phyloP scores from a whole-genome alignment of 2,888 invertebrate genomes.

The Papilio elwesi region DNA sequence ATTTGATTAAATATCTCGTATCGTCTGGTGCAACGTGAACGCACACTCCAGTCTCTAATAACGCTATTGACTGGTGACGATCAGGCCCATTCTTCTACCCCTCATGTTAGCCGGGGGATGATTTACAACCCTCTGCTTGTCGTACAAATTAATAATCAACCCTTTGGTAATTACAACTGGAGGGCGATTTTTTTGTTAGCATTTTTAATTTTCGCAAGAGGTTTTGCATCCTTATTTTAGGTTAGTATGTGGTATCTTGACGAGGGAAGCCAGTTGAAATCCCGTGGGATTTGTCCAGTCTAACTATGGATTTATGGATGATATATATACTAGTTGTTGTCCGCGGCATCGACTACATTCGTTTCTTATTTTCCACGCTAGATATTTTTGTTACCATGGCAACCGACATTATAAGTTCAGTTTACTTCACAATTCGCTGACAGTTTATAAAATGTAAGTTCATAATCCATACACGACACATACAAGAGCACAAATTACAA shows the following conservation, averaged over 20 bases:
- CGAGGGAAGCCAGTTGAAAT: too few relatives aligned
- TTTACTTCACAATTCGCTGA: too few relatives aligned
- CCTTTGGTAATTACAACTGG: slow-evolving; percentile 13
- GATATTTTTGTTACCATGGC: too few relatives aligned
- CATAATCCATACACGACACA: too few relatives aligned
- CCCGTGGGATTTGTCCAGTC: too few relatives aligned
- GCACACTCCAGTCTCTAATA: neutral
- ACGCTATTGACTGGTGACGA: slow-evolving; percentile 25
- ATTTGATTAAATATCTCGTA: neutral
- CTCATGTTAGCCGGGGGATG: slow-evolving; percentile 24
- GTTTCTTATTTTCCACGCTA: too few relatives aligned
- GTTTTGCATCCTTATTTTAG: neutral
- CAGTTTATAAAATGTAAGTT: too few relatives aligned
- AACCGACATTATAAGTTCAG: too few relatives aligned
- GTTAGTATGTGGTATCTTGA: neutral
- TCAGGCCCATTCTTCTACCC: slow-evolving; percentile 17
- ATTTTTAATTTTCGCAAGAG: neutral
- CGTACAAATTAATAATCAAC: slow-evolving; percentile 29
- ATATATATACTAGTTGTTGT: too few relatives aligned
- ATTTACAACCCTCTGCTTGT: slow-evolving; percentile 22
- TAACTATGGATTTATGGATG: too few relatives aligned
- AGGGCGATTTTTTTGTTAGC: neutral
- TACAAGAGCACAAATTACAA: too few relatives aligned
- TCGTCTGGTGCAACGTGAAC: slow-evolving; percentile 12
- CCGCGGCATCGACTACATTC: too few relatives aligned